Base-by-base conservation (phyloP, 2,113 vertebrate genomes). In the Colaptes auratus region DNA sequence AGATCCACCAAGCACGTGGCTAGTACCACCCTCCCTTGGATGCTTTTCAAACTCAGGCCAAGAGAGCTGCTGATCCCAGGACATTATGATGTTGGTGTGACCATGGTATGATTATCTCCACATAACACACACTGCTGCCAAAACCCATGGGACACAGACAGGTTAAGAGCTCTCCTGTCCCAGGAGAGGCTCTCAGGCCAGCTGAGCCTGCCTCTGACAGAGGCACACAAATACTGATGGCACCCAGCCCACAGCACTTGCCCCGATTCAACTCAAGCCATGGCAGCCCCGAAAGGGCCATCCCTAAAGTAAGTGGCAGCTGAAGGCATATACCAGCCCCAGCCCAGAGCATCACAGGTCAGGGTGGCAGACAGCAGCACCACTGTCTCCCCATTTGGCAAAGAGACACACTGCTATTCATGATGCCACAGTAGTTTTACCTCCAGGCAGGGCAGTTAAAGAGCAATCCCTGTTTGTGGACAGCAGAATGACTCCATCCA, bases 171-270 rank as follows among this genome's bases (percentile, higher is more conserved):
- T 72, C 69, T 56, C 18, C 76, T 66, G 72, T 18, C 64, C 76
- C 65, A 69, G 30, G 48, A 85, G 72, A 75, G 55, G 28, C 84
- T 50, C 46, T 52, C 1, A 2, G n/a, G 35, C 30, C 53, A 2
- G 2, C 24, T 46, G 18, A 74, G 53, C 33, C 42, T 31, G 42
- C 35, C 82, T 52, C 65, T 14, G 3, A 39, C 33, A 23, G 27
- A 0, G 1, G 23, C 17, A 52, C 44, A 24, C 0, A 0, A 53
- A 23, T 6, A 10, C 27, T 1, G 0, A 15, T 0, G 3, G 52
- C 64, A 76, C 12, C 12, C 80, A 59, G 44, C 36, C 74, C 31
- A 72, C 0, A 0, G 71, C 42, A 67, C 16, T 56, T 3, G 0
- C 17, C 15, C 19, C 0, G 12, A 24, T 52, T 52, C 50, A 52